These are phyloP conservation scores for Neodiprion fabricii DNA, from an alignment of 1,140 invertebrate genomes.

Conservation along the genomic window DNA sequence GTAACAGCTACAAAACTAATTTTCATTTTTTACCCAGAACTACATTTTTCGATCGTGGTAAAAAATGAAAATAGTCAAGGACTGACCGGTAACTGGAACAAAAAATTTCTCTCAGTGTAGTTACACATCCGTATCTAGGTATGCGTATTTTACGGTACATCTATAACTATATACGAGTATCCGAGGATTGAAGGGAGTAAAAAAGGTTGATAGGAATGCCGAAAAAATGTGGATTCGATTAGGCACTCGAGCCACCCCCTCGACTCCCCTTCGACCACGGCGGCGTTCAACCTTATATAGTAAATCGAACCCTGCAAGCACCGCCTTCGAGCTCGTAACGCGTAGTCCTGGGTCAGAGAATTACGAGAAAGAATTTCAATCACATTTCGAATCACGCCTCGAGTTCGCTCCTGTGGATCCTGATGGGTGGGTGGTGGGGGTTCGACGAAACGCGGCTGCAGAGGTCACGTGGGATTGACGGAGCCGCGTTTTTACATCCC, in stretches of 20 bases:
- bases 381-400: slow-evolving; percentile 1
- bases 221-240: slow-evolving; percentile 4
- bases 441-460: background rate
- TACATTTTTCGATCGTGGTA: no score
- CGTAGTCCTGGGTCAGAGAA: background rate
- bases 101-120: no score
- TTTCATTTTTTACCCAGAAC: no score
- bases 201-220: background rate
- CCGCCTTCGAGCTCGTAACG: background rate
- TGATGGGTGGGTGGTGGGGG: no score
- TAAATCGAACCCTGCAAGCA: background rate
- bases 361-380: slow-evolving; percentile 7
- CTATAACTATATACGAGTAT: no score
- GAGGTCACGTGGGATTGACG: background rate
- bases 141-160: no score
- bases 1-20: no score
- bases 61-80: no score
- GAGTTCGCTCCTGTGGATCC: background rate
- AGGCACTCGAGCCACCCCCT: background rate
- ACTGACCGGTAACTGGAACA: no score
- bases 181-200: background rate
- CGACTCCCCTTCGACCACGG: background rate
- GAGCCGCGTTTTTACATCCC: no score
- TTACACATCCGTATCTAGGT: no score
- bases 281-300: background rate